Base-by-base conservation (phyloP, 2,888 invertebrate species). In the Baronia brevicornis region DNA sequence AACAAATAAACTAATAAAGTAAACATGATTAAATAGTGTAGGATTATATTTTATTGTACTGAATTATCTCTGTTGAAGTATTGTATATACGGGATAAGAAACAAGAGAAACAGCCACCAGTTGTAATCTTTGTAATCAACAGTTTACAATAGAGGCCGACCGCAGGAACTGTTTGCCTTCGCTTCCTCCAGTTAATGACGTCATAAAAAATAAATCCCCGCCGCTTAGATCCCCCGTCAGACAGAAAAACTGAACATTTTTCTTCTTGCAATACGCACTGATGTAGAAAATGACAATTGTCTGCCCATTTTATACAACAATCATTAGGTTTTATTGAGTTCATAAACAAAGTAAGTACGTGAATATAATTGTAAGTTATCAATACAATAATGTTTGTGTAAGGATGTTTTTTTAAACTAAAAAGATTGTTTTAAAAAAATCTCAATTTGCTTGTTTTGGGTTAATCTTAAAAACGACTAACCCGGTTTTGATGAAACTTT, bases 111-210 rank as follows among this genome's bases (percentile, higher is more conserved):
- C 26, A 36, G 36, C 36, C 28, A 28, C 28, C 30, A 31, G 36
- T 27, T 23, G 27, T 36, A 36, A 36, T 36, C 36, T 36, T 31
- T 4, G 36, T 31, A 31, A 70, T 73, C 69, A 73, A 67, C 65
- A 63, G 61, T 66, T 73, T 61, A 55, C 65, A 71, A 64, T 60
- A 48, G 47, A 48, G 47, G 43, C 33, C 39, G 53, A 78, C 77
- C 77, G 66, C 79, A 77, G 63, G 61, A 63, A 67, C 59, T 62
- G 60, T 65, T 70, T 66, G 57, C 63, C 58, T 61, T 52, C 49
- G 57, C 68, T 77, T 80, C 79, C 79, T 77, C 53, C 41, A 64
- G 61, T 70, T 80, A 79, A 79, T 78, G 74, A 78, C 61, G 65
- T 72, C 77, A 70, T 73, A 73, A 77, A 79, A 77, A 74, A 60